Percentiles rank a stretch among this genome's conserved stretches.
These are phyloP conservation scores for Neopipo cinnamomea DNA, from an alignment of 2,113 vertebrate species.

Conservation along the genomic window DNA sequence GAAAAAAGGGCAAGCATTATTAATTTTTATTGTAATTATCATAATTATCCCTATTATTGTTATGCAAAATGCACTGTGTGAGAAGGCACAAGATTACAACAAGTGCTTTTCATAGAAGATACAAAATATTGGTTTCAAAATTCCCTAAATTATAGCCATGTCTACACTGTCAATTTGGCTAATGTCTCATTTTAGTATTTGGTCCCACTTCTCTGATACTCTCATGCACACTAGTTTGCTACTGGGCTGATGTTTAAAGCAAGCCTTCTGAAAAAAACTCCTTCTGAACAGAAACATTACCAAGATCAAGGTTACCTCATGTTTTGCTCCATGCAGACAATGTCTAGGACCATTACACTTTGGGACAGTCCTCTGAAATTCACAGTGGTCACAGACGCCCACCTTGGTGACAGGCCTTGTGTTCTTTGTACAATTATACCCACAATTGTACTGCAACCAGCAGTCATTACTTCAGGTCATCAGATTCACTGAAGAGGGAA, in stretches of 20 bases:
- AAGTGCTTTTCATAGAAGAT: neutral
- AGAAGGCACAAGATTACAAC: slow-evolving; percentile 13
- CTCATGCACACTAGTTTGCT: neutral
- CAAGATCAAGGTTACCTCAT: neutral
- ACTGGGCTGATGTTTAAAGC: neutral
- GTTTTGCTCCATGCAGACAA: neutral
- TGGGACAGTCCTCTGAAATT: neutral
- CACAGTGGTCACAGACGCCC: neutral
- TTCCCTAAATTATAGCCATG: neutral
- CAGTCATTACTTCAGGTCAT: neutral
- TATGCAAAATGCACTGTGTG: neutral
- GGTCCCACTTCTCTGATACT: neutral
- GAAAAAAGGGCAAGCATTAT: slow-evolving; percentile 49
- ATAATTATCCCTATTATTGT: slow-evolving; percentile 46
- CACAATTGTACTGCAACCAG: neutral
- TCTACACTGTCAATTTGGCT: neutral
- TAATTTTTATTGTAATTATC: slow-evolving; percentile 56
- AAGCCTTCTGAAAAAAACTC: neutral
- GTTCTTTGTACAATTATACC: neutral
- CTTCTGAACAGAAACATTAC: neutral
- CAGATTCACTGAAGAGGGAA: neutral
- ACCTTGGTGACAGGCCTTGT: neutral
- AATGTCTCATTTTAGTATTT: neutral
- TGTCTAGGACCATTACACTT: neutral
- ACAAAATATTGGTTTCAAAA: slow-evolving; percentile 15